Base-by-base conservation (phyloP, 2,888 invertebrate species). In the Cyrtodaria siliqua region DNA sequence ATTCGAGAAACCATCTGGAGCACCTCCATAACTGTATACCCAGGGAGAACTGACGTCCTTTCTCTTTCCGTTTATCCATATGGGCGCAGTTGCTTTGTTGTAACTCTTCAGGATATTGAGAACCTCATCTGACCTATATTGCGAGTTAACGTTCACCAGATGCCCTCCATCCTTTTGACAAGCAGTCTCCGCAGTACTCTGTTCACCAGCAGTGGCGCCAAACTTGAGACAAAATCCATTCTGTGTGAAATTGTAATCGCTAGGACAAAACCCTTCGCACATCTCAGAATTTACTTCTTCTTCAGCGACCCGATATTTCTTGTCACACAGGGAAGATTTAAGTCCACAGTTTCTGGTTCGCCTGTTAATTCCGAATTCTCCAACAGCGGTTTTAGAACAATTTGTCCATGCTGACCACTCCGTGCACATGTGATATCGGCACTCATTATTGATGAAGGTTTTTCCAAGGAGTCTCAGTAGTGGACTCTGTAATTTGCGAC, bases 201-300 rank as follows among this genome's bases (percentile, higher is more conserved):
- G 16, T 9, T 18, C n/a, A 23, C 24, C 55, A 9, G 20, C 18
- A 14, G 1, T 49, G 12, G 18, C 18, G 55, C 29, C 16, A 38
- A 47, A 44, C 47, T 42, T 44, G 14, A 66, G 16, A 49, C 64
- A 66, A 44, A 47, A 56, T 8, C 56, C 56, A 56, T 56, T 47
- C 1, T 44, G 23, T 1, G 64, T 66, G 24, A 47, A 23, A 24
- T 66, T 66, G 16, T 56, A 66, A 14, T 9, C 2, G 1, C n/a
- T 14, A 0, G 55, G 55, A 64, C 64, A 64, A 40, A 42, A 44
- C 1, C 64, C 64, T 38, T 64, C 55, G 27, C 64, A 64, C n/a
- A 64, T 8, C 20, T 40, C 42, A 6, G 6, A 20, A 1, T 64
- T 55, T 3, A 23, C 16, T 20, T 52, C 23, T 20, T 18, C 47